Evolutionary conservation across 1,140 invertebrate genomes (phyloP).

Genomic region (Metopolophium dirhodum): DNA sequence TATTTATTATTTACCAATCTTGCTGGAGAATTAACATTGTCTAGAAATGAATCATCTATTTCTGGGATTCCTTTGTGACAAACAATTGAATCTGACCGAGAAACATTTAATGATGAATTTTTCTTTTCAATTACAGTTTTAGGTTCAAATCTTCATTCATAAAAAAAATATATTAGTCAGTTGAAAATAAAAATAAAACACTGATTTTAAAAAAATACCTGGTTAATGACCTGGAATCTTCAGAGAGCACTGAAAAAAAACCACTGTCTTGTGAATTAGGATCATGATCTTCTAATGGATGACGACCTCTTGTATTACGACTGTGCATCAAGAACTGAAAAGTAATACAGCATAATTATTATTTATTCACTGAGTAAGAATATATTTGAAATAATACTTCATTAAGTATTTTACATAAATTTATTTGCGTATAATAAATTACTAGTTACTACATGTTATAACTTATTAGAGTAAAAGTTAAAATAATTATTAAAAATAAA

Average conservation of each 20-base stretch:
- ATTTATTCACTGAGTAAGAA: neutral
- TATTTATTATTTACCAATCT: constrained; percentile 45
- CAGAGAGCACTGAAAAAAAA: constrained; percentile 63
- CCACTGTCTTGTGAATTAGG: constrained; percentile 70
- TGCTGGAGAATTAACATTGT: constrained; percentile 41
- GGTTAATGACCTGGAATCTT: constrained; percentile 58
- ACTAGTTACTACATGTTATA: neutral
- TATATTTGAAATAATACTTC: neutral
- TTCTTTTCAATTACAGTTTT: neutral
- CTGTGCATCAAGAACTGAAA: constrained; percentile 41
- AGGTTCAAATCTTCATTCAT: constrained; percentile 5
- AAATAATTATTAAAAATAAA: constrained; percentile 24
- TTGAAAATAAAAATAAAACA: neutral
- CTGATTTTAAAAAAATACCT: neutral
- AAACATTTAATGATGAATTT: neutral
- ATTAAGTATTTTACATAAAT: neutral
- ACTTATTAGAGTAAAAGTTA: neutral
- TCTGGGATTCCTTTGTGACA: neutral
- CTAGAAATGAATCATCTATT: constrained; percentile 25
- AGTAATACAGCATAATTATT: neutral
- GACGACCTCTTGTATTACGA: constrained; percentile 47
- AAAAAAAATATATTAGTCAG: neutral
- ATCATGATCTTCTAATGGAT: constrained; percentile 63
- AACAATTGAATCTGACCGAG: neutral
- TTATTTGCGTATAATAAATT: neutral